Evolutionary conservation across 2,888 invertebrate species (phyloP), one percentile per base, ranked within the genome.

Genomic region (Branchipolynoe longqiensis): DNA sequence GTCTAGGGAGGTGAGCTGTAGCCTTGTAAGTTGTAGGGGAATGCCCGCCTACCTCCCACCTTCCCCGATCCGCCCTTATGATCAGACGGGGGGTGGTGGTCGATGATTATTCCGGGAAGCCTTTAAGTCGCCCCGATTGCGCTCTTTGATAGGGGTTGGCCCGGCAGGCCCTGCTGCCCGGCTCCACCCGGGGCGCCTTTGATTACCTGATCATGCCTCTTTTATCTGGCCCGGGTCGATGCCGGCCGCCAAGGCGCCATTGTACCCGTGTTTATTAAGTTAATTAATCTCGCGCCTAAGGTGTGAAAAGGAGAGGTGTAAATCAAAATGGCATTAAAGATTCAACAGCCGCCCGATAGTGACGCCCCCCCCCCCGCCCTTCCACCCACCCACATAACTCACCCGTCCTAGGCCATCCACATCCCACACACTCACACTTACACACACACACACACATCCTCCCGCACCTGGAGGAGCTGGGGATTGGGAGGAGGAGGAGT

Each of bases 261-360:
- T 78, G 78, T 78, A 31, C 18, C 78, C 28, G 54, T 78, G 78
- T 78, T 78, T 78, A 78, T 78, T 78, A 78, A 41, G 78, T 78
- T 78, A 78, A 78, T 78, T 78, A 78, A 78, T 78, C 78, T 78
- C 48, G 48, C 78, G 78, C 78, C 78, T 48, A 48, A 78, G 78
- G 78, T 78, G 78, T 78, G 78, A 78, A 78, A 54, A 48, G 78
- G 54, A 54, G 78, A 78, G 78, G 78, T 78, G 54, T 78, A 78
- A 78, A 78, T 78, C 78, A 78, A 78, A 78, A 78, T 78, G 78
- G 41, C 78, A 78, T 78, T 54, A 41, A 78, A 78, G 25, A 78
- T 78, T 78, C 54, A 78, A 28, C 18, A 28, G 25, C 4, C 28
- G 6, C 1, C 31, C n/a, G 78, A 41, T 48, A 78, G 18, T 78